A percentile compares a stretch with the other conserved stretches of the same genome.
These are phyloP conservation scores for Hypomecis atomaria DNA, from an alignment of 2,888 invertebrate species.

Conservation along the genomic window DNA sequence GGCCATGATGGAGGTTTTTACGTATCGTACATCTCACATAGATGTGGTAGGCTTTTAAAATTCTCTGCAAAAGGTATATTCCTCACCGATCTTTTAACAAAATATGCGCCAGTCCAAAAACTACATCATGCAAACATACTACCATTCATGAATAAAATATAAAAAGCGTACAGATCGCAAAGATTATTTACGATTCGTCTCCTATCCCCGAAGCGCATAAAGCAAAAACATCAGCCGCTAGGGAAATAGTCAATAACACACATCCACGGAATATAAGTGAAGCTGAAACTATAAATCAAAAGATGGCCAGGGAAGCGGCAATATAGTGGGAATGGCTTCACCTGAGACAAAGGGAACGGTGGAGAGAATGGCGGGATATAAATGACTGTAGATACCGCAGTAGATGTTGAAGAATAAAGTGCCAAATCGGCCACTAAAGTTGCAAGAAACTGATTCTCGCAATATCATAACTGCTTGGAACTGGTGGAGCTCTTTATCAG, in stretches of 20 bases:
- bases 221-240: conserved; percentile 55
- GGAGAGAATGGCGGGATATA: conserved; percentile 58
- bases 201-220: conserved; percentile 47
- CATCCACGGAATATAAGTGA: conserved; percentile 50
- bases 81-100: background rate
- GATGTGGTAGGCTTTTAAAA: background rate
- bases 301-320: conserved; percentile 50
- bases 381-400: conserved; percentile 48
- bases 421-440: background rate
- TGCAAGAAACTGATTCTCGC: background rate
- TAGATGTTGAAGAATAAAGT: conserved; percentile 28
- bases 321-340: conserved; percentile 55
- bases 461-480: background rate
- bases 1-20: too few species aligned
- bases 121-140: conserved; percentile 29
- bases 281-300: conserved; percentile 63
- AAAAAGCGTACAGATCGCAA: conserved; percentile 41
- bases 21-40: too few species aligned
- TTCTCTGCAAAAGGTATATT: background rate
- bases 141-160: conserved; percentile 51
- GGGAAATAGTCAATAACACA: conserved; percentile 55
- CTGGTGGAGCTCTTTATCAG: too few species aligned
- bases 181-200: conserved; percentile 53
- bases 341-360: conserved; percentile 61
- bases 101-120: conserved; percentile 17